A percentile compares a stretch with the other conserved stretches of the same genome.
Evolutionary conservation across 2,113 vertebrate species (phyloP).

Genomic region (Okapia johnstoni): DNA sequence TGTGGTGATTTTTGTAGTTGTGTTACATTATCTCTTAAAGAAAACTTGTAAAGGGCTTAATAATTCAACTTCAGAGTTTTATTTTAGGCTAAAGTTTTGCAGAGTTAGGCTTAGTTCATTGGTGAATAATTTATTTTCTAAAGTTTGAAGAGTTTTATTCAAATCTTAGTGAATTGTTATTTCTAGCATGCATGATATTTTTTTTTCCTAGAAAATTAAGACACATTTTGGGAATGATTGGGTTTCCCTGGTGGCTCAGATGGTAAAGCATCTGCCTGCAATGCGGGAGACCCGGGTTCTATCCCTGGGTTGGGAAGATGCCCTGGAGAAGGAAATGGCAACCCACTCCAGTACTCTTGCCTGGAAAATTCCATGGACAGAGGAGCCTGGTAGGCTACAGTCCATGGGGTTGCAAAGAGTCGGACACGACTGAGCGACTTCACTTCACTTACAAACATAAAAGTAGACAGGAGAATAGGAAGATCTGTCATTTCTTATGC

Average conservation of each 20-base stretch:
- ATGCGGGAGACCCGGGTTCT: too few species aligned
- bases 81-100: background rate
- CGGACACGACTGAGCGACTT: too few species aligned
- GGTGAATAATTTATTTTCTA: constrained; percentile 27
- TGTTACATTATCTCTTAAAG: constrained; percentile 24
- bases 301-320: too few species aligned
- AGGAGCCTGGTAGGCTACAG: too few species aligned
- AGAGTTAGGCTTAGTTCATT: background rate
- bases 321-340: too few species aligned
- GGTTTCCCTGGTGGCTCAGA: too few species aligned
- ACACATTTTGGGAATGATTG: background rate
- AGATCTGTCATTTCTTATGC: background rate
- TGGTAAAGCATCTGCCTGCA: too few species aligned
- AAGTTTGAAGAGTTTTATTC: constrained; percentile 11
- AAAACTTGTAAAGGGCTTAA: constrained; percentile 28
- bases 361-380: too few species aligned
- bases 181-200: background rate
- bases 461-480: background rate
- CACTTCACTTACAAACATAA: background rate
- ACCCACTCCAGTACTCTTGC: too few species aligned
- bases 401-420: too few species aligned
- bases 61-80: constrained; percentile 1
- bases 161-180: background rate
- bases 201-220: background rate
- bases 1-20: background rate